Evolutionary conservation across 2,797 vertebrate species (phyloP), one percentile per base, ranked within the genome.

Genomic region (Geotrypetes seraphini): DNA sequence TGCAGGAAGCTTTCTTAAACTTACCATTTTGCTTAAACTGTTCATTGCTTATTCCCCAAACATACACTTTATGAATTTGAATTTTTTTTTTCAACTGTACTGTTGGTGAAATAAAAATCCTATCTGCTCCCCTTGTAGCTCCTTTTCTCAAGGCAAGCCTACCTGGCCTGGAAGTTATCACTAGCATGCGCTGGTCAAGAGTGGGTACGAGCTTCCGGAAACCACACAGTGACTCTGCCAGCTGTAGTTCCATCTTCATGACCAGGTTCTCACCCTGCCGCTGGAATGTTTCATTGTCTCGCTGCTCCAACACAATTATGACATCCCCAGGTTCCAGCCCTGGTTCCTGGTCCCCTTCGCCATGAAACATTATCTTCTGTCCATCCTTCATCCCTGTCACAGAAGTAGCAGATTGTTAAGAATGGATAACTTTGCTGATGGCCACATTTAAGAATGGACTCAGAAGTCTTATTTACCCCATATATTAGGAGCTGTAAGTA

Each of bases 271-370:
- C 71, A 2, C 83, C 83, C 42, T 79, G 69, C 27, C 94, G 89
- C 64, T 87, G 82, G 61, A 85, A 99, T 33, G 88, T 44, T 1
- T 75, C 32, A 15, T 99, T 91, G 2, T 96, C 88, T 71, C 89
- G 96, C 65, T 95, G 89, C 60, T 96, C 92, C 47, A 98, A 73
- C 27, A 96, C 85, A 47, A 96, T 92, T 19, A 96, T 64, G 12
- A 97, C 88, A 54, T 98, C 92, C 7, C 92, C 93, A 28, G 95
- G 87, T 48, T 97, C 95, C 54, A 96, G 61, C 42, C 89, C 92
- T n/a, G 92, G 92, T 39, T 97, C 92, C 62, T 98, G 91, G 63
- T 98, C 93, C 2, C 95, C 93, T 71, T 97, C 92, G 33, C 93
- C 93, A 3, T 84, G 78, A 63, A 97, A 93, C 33, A 90, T 84